Evolutionary conservation across 1,140 invertebrate species (phyloP).

Genomic region (Laupala kohalensis): DNA sequence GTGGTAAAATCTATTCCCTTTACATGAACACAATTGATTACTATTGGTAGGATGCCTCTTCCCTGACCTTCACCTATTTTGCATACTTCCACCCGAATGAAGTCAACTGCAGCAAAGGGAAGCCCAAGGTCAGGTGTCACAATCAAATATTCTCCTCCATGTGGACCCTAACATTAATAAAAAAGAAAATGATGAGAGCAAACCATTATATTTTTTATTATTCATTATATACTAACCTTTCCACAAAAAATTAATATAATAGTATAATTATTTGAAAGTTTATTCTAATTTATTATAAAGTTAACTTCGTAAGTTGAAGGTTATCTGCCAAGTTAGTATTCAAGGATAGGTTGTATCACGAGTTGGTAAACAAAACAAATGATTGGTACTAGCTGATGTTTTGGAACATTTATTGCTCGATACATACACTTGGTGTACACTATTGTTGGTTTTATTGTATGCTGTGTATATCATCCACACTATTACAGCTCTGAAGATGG

Average conservation of each 20-base stretch:
- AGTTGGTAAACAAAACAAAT: no score
- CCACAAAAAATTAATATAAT: no score
- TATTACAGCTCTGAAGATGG: no score
- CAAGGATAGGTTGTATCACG: no score
- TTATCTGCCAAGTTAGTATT: no score
- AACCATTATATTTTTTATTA: background rate
- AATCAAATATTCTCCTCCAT: conserved; percentile 34
- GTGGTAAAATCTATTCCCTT: conserved; percentile 48
- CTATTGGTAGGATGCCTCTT: conserved; percentile 32
- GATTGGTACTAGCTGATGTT: no score
- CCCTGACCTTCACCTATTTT: conserved; percentile 28
- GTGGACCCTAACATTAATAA: conserved; percentile 13
- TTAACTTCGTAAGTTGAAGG: no score
- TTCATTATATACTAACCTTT: background rate
- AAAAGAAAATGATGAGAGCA: no score
- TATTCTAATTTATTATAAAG: background rate
- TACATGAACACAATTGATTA: conserved; percentile 44
- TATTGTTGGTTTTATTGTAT: no score
- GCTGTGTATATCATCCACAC: no score
- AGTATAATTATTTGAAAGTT: background rate
- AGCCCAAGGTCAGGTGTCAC: conserved; percentile 45
- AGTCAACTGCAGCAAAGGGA: conserved; percentile 48
- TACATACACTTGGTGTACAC: no score
- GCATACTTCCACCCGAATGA: conserved; percentile 34
- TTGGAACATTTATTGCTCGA: no score